A percentile compares a stretch with the other conserved stretches of the same genome.
Conservation (phyloP, 2,113 vertebrate genomes). For the Tupaia chinensis region DNA sequence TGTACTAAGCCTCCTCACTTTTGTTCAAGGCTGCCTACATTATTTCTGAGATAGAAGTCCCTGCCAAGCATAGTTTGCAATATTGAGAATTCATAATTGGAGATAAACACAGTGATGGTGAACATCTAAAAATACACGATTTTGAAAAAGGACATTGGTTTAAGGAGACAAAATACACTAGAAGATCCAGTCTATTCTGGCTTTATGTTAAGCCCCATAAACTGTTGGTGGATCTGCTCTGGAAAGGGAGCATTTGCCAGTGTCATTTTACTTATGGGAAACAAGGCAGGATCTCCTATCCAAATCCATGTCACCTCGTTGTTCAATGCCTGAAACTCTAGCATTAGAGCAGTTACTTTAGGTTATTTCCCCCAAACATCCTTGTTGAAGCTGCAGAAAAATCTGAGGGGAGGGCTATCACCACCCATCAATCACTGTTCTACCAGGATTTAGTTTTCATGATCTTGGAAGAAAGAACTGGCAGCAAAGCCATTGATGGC, state of each 20-base stretch:
- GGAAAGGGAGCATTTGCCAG: neutral
- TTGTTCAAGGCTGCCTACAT: neutral
- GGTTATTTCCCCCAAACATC: neutral
- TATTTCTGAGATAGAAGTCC: constrained; percentile 25
- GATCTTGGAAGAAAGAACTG: neutral
- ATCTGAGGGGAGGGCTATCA: constrained; percentile 20
- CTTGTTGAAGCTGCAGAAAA: neutral
- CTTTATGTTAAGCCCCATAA: constrained; percentile 24
- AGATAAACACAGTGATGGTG: neutral
- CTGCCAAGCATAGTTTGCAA: neutral
- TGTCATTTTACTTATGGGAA: neutral
- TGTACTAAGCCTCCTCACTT: constrained; percentile 68
- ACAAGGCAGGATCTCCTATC: neutral
- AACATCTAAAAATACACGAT: neutral
- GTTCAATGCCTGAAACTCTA: neutral
- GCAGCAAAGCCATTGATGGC: neutral
- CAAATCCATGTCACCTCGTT: neutral
- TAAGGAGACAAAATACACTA: neutral
- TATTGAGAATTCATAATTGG: constrained; percentile 41
- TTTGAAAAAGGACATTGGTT: neutral
- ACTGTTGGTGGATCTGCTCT: neutral
- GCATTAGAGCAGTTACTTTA: neutral
- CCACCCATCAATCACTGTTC: constrained; percentile 1
- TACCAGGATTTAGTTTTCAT: constrained; percentile 45
- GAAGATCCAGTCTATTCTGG: neutral